Evolutionary conservation across 2,797 vertebrate species (phyloP).

Genomic region (Leuciscus waleckii): DNA sequence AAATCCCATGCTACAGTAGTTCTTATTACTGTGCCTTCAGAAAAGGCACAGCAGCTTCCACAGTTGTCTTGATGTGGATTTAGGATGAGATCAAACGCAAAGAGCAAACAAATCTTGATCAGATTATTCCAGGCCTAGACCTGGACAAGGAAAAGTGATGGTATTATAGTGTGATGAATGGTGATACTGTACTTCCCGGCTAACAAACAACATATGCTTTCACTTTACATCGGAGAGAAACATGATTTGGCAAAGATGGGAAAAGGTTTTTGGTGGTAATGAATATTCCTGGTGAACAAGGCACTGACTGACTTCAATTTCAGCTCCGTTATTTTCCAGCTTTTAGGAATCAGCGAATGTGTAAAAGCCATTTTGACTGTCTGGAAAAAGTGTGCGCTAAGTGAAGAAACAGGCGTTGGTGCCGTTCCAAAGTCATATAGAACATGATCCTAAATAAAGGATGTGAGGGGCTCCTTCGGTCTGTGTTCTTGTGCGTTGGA

Average conservation of each 20-base stretch:
- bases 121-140: constrained; percentile 55
- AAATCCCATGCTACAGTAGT: constrained; percentile 29
- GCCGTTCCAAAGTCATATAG: constrained; percentile 76
- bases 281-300: constrained; percentile 75
- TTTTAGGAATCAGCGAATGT: constrained; percentile 71
- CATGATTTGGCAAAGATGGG: constrained; percentile 64
- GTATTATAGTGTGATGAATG: constrained; percentile 63
- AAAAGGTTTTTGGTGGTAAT: constrained; percentile 70
- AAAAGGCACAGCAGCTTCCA: constrained; percentile 35
- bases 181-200: constrained; percentile 47
- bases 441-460: constrained; percentile 77
- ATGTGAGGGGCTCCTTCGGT: constrained; percentile 8
- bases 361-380: constrained; percentile 83
- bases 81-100: constrained; percentile 55
- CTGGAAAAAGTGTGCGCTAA: constrained; percentile 86
- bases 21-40: constrained; percentile 31
- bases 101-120: constrained; percentile 53
- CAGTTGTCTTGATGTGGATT: constrained; percentile 49
- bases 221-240: constrained; percentile 64
- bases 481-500: constrained; percentile 31
- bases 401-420: constrained; percentile 83
- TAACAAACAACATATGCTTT: constrained; percentile 65
- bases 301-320: constrained; percentile 74
- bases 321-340: constrained; percentile 73
- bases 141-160: constrained; percentile 25